Evolutionary conservation across 2,888 invertebrate genomes (phyloP).

Genomic region (Macrophya alboannulata): DNA sequence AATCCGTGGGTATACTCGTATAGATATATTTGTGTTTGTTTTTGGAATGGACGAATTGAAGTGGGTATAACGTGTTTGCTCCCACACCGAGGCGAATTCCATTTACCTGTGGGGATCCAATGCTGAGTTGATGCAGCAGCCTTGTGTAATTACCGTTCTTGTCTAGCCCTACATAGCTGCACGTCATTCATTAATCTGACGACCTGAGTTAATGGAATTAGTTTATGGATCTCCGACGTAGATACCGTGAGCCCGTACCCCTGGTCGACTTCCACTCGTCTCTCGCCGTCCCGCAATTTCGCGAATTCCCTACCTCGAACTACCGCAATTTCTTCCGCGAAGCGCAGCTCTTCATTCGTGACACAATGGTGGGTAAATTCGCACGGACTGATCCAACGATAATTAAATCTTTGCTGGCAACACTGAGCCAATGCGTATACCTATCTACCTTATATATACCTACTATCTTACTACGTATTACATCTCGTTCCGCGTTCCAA

Average conservation of each 20-base stretch:
- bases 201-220: constrained; percentile 70
- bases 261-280: constrained; percentile 47
- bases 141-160: constrained; percentile 65
- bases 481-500: constrained; percentile 1
- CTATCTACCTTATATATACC: not conserved
- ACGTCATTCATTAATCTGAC: constrained; percentile 66
- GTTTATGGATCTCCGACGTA: constrained; percentile 66
- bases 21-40: not conserved
- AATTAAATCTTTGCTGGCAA: constrained; percentile 47
- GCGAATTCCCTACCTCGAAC: constrained; percentile 36
- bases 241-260: constrained; percentile 63
- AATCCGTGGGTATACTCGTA: not conserved
- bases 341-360: constrained; percentile 51
- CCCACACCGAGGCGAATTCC: constrained; percentile 12
- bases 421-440: constrained; percentile 12
- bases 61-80: constrained; percentile 29
- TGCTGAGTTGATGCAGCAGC: constrained; percentile 38
- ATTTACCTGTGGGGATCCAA: constrained; percentile 6
- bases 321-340: constrained; percentile 13
- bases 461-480: not conserved
- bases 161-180: constrained; percentile 57
- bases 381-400: constrained; percentile 61
- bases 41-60: not conserved
- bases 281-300: constrained; percentile 22
- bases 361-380: constrained; percentile 67